Percentiles rank a stretch among this genome's conserved stretches.
These are phyloP conservation scores for Apolygus lucorum DNA, from an alignment of 1,140 invertebrate genomes.

Conservation along the genomic window DNA sequence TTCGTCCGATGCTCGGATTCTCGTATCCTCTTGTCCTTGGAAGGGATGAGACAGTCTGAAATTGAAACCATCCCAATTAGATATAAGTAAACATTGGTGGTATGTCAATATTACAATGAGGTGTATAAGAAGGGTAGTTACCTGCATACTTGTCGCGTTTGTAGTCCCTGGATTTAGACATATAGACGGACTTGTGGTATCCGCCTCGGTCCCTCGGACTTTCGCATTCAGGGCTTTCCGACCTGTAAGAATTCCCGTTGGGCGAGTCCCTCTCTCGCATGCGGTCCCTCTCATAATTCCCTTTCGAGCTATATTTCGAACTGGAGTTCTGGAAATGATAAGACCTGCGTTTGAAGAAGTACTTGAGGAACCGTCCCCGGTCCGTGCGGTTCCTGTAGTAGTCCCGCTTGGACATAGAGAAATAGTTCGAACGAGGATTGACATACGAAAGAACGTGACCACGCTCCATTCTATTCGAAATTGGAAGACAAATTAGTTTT, in stretches of 20 bases:
- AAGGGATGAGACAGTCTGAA: constrained; percentile 64
- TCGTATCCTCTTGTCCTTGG: constrained; percentile 72
- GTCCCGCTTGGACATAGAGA: neutral
- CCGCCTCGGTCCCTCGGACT: constrained; percentile 58
- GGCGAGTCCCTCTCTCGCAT: constrained; percentile 53
- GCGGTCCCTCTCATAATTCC: constrained; percentile 53
- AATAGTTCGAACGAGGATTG: neutral
- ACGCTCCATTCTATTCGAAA: neutral
- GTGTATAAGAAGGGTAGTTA: constrained; percentile 34
- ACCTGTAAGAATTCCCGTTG: constrained; percentile 63
- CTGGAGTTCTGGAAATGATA: constrained; percentile 38
- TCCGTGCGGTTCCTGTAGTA: neutral
- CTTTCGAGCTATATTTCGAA: constrained; percentile 64
- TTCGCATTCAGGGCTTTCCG: constrained; percentile 59
- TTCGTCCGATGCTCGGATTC: constrained; percentile 73
- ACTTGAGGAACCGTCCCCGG: neutral
- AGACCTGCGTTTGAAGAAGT: neutral
- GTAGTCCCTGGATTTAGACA: constrained; percentile 71
- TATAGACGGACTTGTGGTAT: constrained; percentile 63
- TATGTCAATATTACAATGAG: too few species aligned
- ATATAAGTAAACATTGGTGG: too few species aligned
- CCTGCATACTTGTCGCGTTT: constrained; percentile 83
- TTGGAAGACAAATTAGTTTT: neutral
- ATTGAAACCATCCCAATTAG: too few species aligned
- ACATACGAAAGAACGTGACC: neutral